Evolutionary conservation across 2,888 invertebrate genomes (phyloP).

Genomic region (Pollenia amentaria): DNA sequence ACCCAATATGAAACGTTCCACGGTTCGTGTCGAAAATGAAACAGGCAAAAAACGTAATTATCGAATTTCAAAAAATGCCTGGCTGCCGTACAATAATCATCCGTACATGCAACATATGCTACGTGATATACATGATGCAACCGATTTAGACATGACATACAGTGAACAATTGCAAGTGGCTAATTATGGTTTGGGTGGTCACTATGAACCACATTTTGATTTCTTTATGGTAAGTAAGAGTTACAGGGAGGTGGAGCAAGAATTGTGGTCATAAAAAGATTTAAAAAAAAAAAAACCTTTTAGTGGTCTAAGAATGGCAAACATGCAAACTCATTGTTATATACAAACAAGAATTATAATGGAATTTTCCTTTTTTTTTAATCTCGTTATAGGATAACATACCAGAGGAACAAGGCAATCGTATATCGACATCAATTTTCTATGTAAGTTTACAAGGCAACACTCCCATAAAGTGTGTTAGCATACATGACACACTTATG

Average conservation of each 20-base stretch:
- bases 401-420: conserved; percentile 90
- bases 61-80: conserved; percentile 89
- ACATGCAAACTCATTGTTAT: conserved; percentile 5
- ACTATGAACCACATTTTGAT: conserved; percentile 99
- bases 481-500: background rate
- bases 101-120: conserved; percentile 84
- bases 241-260: background rate
- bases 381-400: conserved; percentile 41
- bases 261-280: background rate
- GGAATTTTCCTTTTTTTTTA: conserved; percentile 16
- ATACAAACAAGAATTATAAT: conserved; percentile 2
- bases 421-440: conserved; percentile 97
- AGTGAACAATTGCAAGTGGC: conserved; percentile 98
- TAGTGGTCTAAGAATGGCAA: conserved; percentile 12
- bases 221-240: conserved; percentile 84
- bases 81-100: conserved; percentile 84
- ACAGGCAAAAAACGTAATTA: conserved; percentile 89
- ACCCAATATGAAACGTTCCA: conserved; percentile 85
- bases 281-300: background rate
- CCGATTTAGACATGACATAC: conserved; percentile 87
- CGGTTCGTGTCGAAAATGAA: conserved; percentile 89
- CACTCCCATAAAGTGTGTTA: background rate
- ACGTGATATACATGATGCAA: conserved; percentile 89
- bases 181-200: conserved; percentile 99
- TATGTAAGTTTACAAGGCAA: conserved; percentile 91